Base-by-base conservation (phyloP, 2,797 vertebrate species). In the Lates japonicus region DNA sequence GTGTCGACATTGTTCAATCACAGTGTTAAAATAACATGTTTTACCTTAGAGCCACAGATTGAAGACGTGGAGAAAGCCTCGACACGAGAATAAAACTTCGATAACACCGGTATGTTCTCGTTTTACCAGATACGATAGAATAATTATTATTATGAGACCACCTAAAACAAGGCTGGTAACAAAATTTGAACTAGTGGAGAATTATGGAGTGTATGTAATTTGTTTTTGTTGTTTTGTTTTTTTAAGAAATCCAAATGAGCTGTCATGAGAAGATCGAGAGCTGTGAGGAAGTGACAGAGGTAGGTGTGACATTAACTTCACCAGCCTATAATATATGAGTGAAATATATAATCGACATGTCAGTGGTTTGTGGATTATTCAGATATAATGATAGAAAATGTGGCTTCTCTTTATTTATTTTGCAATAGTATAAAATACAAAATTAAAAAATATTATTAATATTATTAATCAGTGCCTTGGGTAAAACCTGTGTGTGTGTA, bases 231-330 rank as follows among this genome's bases (percentile, higher is more conserved):
- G 7, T 35, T 44, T 33, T 72, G 17, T 33, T 25, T 77, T 37
- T 13, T 55, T 69, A 7, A 95, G 94, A 92, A 46, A 81, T 89
- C 31, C 84, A 87, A 62, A 39, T 87, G 83, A 90, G 16, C 69
- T 84, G 64, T 29, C 44, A 81, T 0, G 83, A 93, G 78, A 85
- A 80, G 76, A 72, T 69, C 0, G 39, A 82, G 55, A 80, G 39
- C 7, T 62, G 33, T 68, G 77, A 91, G 57, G 73, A 86, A 52
- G 39, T 61, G 55, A 80, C 60, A 51, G 75, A 92, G 91, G 94
- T 95, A 68, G 3, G 68, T 75, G 33, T 68, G 41, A 62, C n/a
- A 14, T 11, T 7, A 12, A 52, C n/a, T n/a, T n/a, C n/a, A n/a
- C n/a, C n/a, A n/a, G n/a, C n/a, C n/a, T 29, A 22, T n/a, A n/a